Evolutionary conservation across 2,888 invertebrate species (phyloP).

Genomic region (Mythimna ferrago): DNA sequence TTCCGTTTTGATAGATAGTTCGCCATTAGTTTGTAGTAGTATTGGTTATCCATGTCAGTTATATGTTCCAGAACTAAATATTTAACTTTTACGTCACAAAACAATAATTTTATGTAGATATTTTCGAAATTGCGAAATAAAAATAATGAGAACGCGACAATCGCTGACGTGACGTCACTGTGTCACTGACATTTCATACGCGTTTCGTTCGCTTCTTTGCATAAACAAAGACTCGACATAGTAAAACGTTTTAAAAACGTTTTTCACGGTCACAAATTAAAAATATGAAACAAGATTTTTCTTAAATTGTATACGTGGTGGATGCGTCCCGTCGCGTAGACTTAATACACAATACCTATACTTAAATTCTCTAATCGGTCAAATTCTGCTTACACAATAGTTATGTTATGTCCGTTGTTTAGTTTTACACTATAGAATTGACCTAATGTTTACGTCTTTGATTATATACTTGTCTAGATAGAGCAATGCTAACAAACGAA

Average conservation of each 20-base stretch:
- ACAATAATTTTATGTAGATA: conserved; percentile 69
- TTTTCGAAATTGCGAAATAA: conserved; percentile 86
- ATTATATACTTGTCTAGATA: too few relatives aligned
- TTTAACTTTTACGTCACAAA: conserved; percentile 44
- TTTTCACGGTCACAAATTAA: background rate
- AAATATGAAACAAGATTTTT: too few relatives aligned
- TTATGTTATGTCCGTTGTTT: too few relatives aligned
- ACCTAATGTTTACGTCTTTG: too few relatives aligned
- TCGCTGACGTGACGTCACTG: conserved; percentile 84
- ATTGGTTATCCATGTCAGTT: conserved; percentile 85
- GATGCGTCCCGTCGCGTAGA: too few relatives aligned
- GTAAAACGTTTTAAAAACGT: background rate
- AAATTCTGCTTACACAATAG: too few relatives aligned
- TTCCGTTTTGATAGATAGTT: conserved; percentile 88
- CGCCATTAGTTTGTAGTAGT: conserved; percentile 88
- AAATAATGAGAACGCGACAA: conserved; percentile 86
- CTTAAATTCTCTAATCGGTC: too few relatives aligned
- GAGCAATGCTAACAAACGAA: too few relatives aligned
- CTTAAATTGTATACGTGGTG: too few relatives aligned
- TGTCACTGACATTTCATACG: conserved; percentile 65
- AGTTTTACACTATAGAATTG: too few relatives aligned
- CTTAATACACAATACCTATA: too few relatives aligned
- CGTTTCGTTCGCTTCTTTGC: conserved; percentile 53
- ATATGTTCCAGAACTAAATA: conserved; percentile 37
- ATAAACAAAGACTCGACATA: background rate